Conservation (phyloP, 2,888 invertebrate species). For the Gnatocerus cornutus region DNA sequence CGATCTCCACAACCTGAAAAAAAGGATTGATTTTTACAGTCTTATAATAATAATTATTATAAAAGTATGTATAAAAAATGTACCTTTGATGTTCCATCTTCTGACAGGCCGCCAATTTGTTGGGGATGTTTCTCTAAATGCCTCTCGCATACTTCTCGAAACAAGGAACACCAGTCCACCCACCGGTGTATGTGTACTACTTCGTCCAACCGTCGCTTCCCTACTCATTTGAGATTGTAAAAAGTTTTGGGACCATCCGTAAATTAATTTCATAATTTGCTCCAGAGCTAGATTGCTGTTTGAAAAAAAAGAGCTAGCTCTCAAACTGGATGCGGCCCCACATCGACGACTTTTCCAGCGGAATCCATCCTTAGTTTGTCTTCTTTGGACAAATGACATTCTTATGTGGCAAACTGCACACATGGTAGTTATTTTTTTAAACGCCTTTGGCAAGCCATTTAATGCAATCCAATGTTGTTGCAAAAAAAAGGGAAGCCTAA, state of each 20-base stretch:
- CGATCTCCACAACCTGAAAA: slow-evolving; percentile 42
- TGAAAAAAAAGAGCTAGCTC: slow-evolving; percentile 30
- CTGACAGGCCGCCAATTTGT: slow-evolving; percentile 15
- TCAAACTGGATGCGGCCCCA: slow-evolving; percentile 9
- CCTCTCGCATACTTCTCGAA: slow-evolving; percentile 24
- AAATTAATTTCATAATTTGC: slow-evolving; percentile 14
- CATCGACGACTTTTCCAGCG: slow-evolving; percentile 29
- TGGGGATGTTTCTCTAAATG: background rate
- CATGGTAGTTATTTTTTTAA: too few species aligned
- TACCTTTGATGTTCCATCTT: too few species aligned
- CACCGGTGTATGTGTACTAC: slow-evolving; percentile 2
- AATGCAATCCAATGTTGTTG: too few species aligned
- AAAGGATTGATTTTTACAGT: slow-evolving; percentile 34
- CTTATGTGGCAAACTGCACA: too few species aligned
- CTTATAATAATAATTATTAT: too few species aligned
- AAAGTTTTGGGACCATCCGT: slow-evolving; percentile 14
- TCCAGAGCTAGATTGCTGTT: slow-evolving; percentile 7
- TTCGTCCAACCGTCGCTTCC: too few species aligned
- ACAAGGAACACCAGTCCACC: slow-evolving; percentile 35
- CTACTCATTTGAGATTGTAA: background rate
- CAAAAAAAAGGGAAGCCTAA: too few species aligned
- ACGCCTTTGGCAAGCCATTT: too few species aligned
- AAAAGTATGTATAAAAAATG: too few species aligned
- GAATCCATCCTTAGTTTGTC: too few species aligned
- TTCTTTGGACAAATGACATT: too few species aligned